Base-by-base conservation (phyloP, 1,140 invertebrate species). In the Tyrophagus putrescentiae region DNA sequence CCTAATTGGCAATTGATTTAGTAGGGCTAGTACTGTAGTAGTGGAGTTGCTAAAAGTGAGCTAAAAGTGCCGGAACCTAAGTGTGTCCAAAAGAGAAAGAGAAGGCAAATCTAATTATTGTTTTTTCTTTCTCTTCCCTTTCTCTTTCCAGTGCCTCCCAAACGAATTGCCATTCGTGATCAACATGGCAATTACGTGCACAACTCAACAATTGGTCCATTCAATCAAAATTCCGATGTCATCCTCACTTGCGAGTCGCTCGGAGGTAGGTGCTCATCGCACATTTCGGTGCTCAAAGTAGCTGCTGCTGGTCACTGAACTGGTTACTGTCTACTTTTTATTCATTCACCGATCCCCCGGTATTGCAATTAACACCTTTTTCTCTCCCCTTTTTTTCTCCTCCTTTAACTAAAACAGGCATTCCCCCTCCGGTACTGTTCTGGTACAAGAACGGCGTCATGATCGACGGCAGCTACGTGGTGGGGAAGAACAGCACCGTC, bases 341-440 rank as follows among this genome's bases (percentile, higher is more conserved):
- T 60, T 60, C 45, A 27, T 34, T 1, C 11, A 28, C 53, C 48
- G n/a, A n/a, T n/a, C n/a, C n/a, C n/a, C n/a, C n/a, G n/a, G n/a
- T n/a, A n/a, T n/a, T n/a, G n/a, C n/a, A n/a, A 61, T 61, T 28
- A 44, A 27, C 9, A 9, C n/a, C 23, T 11, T 44, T 57, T 57
- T 34, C 25, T 57, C 41, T 62, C 58, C 28, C 18, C 7, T 36
- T 11, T 6, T 16, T 16, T 23, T 9, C 42, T 36, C 41, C 11
- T 29, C 28, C 18, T n/a, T 29, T 5, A 34, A 11, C 27, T 57
- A 18, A 41, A 11, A 87, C 84, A 68, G 87, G 88, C 16, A 87
- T 91, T 69, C 85, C 87, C 56, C 88, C 88, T 39, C 84, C 84
- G 44, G 90, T 86, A 72, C 89, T 93, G 69, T 90, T 87, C 73